Percentiles rank a stretch among this genome's conserved stretches.
Conservation (phyloP, 2,797 vertebrate genomes). For the Alectoris magna region DNA sequence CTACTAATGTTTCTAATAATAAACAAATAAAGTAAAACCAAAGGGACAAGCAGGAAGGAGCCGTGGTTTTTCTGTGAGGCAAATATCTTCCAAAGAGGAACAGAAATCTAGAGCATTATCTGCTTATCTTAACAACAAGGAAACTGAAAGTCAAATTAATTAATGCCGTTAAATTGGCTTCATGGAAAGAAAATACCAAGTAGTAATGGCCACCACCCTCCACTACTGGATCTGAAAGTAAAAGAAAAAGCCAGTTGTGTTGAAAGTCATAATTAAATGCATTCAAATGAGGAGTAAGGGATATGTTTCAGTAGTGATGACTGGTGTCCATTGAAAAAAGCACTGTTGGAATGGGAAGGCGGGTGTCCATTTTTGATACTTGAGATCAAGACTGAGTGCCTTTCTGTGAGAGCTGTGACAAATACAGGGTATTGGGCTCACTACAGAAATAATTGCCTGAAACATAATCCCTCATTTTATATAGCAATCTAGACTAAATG, state of each 20-base stretch:
- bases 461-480: constrained; percentile 4
- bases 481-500: background rate
- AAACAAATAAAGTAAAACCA: background rate
- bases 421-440: background rate
- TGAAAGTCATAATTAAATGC: constrained; percentile 31
- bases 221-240: constrained; percentile 5
- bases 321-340: background rate
- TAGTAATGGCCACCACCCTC: background rate
- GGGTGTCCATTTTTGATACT: constrained; percentile 4
- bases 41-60: background rate
- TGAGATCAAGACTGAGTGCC: constrained; percentile 2
- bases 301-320: background rate
- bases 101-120: background rate
- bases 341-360: background rate
- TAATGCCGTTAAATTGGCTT: constrained; percentile 1
- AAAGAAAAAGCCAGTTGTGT: background rate
- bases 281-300: constrained; percentile 4
- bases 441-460: constrained; percentile 24
- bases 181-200: background rate
- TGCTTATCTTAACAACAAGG: constrained; percentile 7
- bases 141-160: constrained; percentile 2
- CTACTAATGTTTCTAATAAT: background rate
- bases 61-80: background rate
- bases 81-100: background rate
- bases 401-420: constrained; percentile 18